Percentiles rank a stretch among this genome's conserved stretches.
phyloP scores from a whole-genome alignment of 1,140 invertebrate genomes.

The Cyrtorhinus lividipennis region DNA sequence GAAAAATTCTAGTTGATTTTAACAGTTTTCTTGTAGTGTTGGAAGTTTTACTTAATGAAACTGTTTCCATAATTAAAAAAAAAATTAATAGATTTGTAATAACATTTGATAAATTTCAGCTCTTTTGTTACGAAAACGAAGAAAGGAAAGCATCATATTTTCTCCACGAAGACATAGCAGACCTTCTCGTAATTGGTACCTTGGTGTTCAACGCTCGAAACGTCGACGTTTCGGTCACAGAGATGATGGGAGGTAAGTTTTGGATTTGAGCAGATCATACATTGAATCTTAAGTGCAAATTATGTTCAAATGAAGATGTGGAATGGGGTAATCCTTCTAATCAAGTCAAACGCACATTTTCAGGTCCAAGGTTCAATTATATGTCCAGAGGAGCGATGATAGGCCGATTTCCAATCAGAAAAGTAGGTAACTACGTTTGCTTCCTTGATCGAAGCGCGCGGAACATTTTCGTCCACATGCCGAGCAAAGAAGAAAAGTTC shows the following conservation, averaged over 20 bases:
- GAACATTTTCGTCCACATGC: conserved; percentile 22
- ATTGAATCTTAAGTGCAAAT: too few relatives aligned
- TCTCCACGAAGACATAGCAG: conserved; percentile 33
- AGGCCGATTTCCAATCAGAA: conserved; percentile 23
- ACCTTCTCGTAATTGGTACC: conserved; percentile 30
- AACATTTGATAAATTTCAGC: too few relatives aligned
- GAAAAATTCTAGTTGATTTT: too few relatives aligned
- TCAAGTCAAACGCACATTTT: too few relatives aligned
- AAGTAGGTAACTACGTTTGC: conserved; percentile 23
- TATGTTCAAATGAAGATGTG: background rate
- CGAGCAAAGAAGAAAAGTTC: conserved; percentile 21
- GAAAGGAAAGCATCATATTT: conserved; percentile 28
- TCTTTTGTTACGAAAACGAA: conserved; percentile 30
- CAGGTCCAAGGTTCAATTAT: conserved; percentile 29
- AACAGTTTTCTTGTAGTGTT: too few relatives aligned
- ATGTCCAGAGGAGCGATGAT: conserved; percentile 23
- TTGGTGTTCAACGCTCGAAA: conserved; percentile 33
- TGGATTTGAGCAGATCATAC: too few relatives aligned
- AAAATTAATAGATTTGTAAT: too few relatives aligned
- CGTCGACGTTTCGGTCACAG: conserved; percentile 32
- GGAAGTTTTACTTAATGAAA: too few relatives aligned
- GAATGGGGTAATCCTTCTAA: background rate
- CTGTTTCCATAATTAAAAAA: too few relatives aligned
- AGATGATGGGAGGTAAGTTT: conserved; percentile 30
- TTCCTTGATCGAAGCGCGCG: conserved; percentile 21